Percentiles rank a stretch among this genome's conserved stretches.
phyloP scores from a whole-genome alignment of 2,113 vertebrate species.

The Prunella himalayana region DNA sequence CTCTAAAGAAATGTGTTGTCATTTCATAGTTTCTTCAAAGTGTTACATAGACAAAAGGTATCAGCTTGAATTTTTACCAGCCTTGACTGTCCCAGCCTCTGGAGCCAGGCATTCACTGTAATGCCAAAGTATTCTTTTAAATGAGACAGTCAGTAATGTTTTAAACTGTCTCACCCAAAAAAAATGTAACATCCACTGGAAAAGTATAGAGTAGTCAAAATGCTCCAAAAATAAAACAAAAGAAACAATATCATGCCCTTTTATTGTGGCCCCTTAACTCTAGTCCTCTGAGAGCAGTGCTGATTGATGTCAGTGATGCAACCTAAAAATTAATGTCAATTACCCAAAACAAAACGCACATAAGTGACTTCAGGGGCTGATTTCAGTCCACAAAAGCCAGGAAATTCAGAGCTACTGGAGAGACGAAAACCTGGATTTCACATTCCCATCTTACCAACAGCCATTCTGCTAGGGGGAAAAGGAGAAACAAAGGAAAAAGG shows the following conservation, averaged over 20 bases:
- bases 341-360: conserved; percentile 61
- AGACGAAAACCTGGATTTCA: conserved; percentile 40
- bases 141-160: conserved; percentile 23
- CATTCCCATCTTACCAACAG: conserved; percentile 26
- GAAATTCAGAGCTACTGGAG: conserved; percentile 54
- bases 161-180: conserved; percentile 52
- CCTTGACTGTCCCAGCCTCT: conserved; percentile 34
- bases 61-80: conserved; percentile 41
- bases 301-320: conserved; percentile 53
- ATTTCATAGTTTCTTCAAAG: conserved; percentile 42
- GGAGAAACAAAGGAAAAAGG: conserved; percentile 5
- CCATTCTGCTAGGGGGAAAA: background rate
- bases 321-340: conserved; percentile 62
- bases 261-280: conserved; percentile 52
- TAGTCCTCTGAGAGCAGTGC: conserved; percentile 19
- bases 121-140: conserved; percentile 19
- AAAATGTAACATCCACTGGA: conserved; percentile 48
- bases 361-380: conserved; percentile 40
- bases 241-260: conserved; percentile 44
- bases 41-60: conserved; percentile 27
- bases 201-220: conserved; percentile 59
- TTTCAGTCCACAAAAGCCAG: conserved; percentile 60
- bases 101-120: conserved; percentile 41
- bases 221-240: conserved; percentile 58
- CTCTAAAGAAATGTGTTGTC: conserved; percentile 13